A percentile compares a stretch with the other conserved stretches of the same genome.
These are phyloP conservation scores for Macrochelys suwanniensis DNA, from an alignment of 2,797 vertebrate genomes.

Conservation along the genomic window DNA sequence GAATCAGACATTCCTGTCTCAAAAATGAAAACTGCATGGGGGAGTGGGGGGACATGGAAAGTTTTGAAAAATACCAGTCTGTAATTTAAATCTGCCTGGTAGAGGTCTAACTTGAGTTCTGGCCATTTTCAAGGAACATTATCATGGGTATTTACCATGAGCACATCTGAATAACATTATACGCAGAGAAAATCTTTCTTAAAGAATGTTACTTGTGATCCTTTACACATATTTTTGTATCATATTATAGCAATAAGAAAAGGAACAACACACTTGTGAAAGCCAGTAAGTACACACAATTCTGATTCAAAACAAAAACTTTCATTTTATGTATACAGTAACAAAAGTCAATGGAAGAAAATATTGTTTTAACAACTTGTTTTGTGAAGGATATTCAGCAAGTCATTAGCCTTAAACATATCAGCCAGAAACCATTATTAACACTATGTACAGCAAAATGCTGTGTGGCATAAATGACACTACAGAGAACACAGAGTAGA, in stretches of 20 bases:
- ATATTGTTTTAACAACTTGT: conserved; percentile 44
- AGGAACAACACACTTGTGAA: conserved; percentile 66
- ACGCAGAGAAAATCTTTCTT: conserved; percentile 60
- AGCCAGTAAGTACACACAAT: conserved; percentile 37
- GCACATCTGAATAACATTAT: conserved; percentile 77
- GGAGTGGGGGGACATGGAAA: conserved; percentile 30
- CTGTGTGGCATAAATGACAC: conserved; percentile 67
- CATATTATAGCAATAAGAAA: conserved; percentile 59
- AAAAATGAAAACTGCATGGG: conserved; percentile 68
- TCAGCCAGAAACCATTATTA: conserved; percentile 50
- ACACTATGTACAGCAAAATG: conserved; percentile 40
- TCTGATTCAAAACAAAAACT: conserved; percentile 55
- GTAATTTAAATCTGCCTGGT: conserved; percentile 71
- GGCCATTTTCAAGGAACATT: conserved; percentile 72
- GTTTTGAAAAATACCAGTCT: conserved; percentile 71
- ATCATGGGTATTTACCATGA: conserved; percentile 62
- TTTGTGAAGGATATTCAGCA: conserved; percentile 64
- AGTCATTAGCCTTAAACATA: conserved; percentile 66
- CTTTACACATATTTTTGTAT: conserved; percentile 69
- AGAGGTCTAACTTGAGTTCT: conserved; percentile 63
- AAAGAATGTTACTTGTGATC: conserved; percentile 47
- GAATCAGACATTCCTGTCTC: conserved; percentile 77
- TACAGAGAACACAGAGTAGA: conserved; percentile 54
- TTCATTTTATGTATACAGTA: conserved; percentile 36
- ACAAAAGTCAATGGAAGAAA: conserved; percentile 38